Percentiles rank a stretch among this genome's conserved stretches.
Evolutionary conservation across 2,888 invertebrate genomes (phyloP).

Genomic region (Sinotaia quadrata): DNA sequence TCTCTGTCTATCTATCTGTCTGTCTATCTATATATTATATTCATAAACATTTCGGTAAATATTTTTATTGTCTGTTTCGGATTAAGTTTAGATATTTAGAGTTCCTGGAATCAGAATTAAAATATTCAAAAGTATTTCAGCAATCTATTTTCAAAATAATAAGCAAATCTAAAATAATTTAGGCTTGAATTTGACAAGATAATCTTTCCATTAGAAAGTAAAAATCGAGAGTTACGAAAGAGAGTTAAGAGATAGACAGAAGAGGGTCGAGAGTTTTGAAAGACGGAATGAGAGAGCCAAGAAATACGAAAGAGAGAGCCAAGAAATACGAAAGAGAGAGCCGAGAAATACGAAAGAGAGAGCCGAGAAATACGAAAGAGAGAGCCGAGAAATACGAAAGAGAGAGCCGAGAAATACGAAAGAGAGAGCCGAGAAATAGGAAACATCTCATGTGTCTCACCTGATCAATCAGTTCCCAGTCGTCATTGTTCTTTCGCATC

Average conservation of each 20-base stretch:
- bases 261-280: too few species aligned
- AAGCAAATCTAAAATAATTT: too few species aligned
- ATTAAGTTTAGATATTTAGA: too few species aligned
- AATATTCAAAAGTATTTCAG: too few species aligned
- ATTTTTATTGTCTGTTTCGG: too few species aligned
- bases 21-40: background rate
- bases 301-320: background rate
- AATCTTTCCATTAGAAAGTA: too few species aligned
- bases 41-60: too few species aligned
- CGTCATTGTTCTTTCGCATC: conserved; percentile 12
- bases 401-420: background rate
- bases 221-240: background rate
- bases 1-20: background rate
- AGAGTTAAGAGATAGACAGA: background rate
- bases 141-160: too few species aligned
- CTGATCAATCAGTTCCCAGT: conserved; percentile 20
- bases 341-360: background rate
- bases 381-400: background rate
- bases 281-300: background rate
- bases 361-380: background rate
- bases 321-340: background rate
- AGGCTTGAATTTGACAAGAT: too few species aligned
- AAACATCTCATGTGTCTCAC: background rate
- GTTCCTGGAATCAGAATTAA: too few species aligned
- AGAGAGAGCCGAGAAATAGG: background rate